Evolutionary conservation across 2,888 invertebrate genomes (phyloP), one percentile per base, ranked within the genome.

Genomic region (Habrosyne pyritoides): DNA sequence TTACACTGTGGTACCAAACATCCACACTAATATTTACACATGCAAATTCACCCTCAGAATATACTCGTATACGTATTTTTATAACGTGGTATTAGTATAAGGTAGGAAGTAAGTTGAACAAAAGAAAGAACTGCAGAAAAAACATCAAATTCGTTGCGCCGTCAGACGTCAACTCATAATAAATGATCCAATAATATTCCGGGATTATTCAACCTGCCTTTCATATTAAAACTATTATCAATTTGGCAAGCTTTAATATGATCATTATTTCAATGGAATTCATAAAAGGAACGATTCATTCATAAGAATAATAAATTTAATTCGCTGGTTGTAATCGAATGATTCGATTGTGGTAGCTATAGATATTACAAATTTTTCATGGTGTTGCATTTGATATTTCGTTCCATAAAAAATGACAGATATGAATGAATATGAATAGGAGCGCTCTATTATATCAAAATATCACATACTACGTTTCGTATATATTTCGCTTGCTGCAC

Each of bases 201-300:
- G 68, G 69, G 74, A 77, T 77, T 75, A 80, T 80, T 77, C 69
- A 66, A 73, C 67, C 69, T 63, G 73, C 68, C 79, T 81, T 81
- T 81, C 81, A 83, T 88, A 84, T 86, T 79, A 84, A 82, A 77
- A 83, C 78, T 73, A 91, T 91, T 91, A 91, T 87, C 88, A 85
- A 92, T 91, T 91, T 91, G 85, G 90, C 91, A 91, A 89, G 91
- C 81, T 81, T 80, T 83, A 83, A 81, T 84, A 66, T 64, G 69
- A 71, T 81, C 70, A 84, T 77, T 78, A 62, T 71, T 63, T 65
- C 54, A 53, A 58, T 58, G 36, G 28, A 18, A 50, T 50, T 10
- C 28, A 22, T 21, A 28, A 14, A 30, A 21, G 2, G 28, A 50
- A 26, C 14, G n/a, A 14, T 28, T 14, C 7, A 49, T 49, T 49